Percentiles rank a stretch among this genome's conserved stretches.
These are phyloP conservation scores for Nesospiza acunhae DNA, from an alignment of 2,113 vertebrate genomes.

Conservation along the genomic window DNA sequence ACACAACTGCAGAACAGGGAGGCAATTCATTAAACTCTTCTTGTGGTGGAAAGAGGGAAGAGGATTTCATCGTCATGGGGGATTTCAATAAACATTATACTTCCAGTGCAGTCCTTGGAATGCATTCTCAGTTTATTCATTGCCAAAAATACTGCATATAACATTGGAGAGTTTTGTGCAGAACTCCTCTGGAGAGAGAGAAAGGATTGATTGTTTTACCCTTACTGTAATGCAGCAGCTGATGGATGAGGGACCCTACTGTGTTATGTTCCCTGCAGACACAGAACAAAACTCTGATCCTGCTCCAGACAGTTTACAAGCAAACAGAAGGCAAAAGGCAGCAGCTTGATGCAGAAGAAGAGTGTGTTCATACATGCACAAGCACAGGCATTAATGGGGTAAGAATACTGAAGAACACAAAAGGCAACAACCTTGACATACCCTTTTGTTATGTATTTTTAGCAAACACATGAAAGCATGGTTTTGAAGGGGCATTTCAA, in stretches of 20 bases:
- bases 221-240: neutral
- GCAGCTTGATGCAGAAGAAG: neutral
- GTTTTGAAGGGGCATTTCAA: conserved; percentile 7
- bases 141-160: neutral
- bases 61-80: neutral
- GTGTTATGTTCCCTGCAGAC: neutral
- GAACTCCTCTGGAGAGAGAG: neutral
- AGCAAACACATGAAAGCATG: neutral
- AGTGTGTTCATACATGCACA: neutral
- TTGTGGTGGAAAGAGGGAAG: neutral
- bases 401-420: neutral
- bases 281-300: neutral
- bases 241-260: neutral
- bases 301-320: neutral
- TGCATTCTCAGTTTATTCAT: neutral
- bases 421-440: neutral
- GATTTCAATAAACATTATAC: neutral
- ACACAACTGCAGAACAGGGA: neutral
- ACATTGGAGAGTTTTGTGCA: neutral
- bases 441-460: neutral
- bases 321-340: neutral
- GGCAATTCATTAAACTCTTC: neutral
- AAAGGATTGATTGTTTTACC: neutral
- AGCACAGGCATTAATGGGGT: neutral
- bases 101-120: neutral